Percentiles rank a stretch among this genome's conserved stretches.
phyloP scores from a whole-genome alignment of 2,113 vertebrate genomes.

The Emydura subglobosa region DNA sequence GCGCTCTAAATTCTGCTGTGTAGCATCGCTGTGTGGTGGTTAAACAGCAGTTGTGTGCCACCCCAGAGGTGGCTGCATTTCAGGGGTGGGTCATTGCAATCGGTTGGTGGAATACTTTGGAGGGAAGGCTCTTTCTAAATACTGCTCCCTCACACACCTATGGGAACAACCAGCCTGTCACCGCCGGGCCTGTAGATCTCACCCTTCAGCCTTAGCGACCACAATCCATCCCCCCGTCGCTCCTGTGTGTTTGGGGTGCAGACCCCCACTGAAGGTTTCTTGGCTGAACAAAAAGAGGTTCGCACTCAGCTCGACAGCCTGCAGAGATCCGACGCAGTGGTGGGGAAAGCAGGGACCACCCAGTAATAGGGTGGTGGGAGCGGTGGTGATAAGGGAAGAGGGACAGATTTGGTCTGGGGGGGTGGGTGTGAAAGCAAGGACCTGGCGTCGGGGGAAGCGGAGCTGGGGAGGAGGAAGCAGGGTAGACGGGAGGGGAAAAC shows the following conservation, averaged over 20 bases:
- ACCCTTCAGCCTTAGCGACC: not conserved
- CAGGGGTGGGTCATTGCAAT: not conserved
- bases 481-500: not conserved
- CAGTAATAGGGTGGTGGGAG: no score
- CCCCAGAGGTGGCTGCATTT: not conserved
- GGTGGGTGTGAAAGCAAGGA: not conserved
- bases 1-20: not conserved
- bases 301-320: not conserved
- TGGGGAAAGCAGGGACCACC: not conserved
- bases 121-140: not conserved
- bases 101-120: not conserved
- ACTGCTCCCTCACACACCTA: not conserved
- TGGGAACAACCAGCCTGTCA: not conserved
- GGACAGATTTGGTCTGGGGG: not conserved
- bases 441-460: not conserved
- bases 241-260: not conserved
- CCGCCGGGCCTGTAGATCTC: not conserved
- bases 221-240: rapidly evolving
- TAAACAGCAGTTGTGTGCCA: not conserved
- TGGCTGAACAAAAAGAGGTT: not conserved
- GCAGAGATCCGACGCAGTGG: not conserved
- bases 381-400: not conserved
- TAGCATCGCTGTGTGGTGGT: not conserved
- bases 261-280: not conserved
- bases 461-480: not conserved